phyloP scores from a whole-genome alignment of 2,113 vertebrate species.

The Tricholaema leucomelas region DNA sequence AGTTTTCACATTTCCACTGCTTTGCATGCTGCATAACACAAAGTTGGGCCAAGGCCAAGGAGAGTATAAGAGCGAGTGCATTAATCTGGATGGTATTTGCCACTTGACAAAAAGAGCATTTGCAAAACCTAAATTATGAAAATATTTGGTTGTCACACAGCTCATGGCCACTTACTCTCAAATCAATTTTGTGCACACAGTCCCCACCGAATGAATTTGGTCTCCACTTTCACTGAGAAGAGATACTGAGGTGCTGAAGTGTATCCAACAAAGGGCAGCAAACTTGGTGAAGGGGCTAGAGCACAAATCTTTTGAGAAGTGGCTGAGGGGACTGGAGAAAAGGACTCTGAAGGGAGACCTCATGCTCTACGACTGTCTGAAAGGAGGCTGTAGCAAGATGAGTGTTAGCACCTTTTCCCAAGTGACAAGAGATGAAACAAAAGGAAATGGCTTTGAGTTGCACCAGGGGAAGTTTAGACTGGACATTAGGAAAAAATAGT shows the following conservation, averaged over 20 bases:
- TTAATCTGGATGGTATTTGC: neutral
- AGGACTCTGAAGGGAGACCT: neutral
- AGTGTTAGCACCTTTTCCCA: neutral
- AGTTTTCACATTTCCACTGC: neutral
- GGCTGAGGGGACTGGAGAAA: neutral
- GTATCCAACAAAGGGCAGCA: too few species aligned
- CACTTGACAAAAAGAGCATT: neutral
- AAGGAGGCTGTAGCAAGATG: neutral
- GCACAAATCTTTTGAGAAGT: neutral
- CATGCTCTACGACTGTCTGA: neutral
- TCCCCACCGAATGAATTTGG: neutral
- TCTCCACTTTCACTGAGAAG: neutral
- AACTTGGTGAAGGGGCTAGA: neutral
- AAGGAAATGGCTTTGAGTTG: neutral
- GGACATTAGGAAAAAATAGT: neutral
- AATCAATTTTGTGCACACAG: fast-evolving
- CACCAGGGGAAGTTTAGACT: neutral
- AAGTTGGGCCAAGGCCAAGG: neutral
- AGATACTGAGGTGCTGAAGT: neutral
- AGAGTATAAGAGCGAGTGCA: neutral
- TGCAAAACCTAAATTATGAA: neutral
- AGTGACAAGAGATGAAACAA: neutral
- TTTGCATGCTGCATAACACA: neutral
- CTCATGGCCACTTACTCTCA: neutral
- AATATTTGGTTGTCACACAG: neutral